Conservation (phyloP, 2,888 invertebrate genomes). For the Cosmia pyralina region DNA sequence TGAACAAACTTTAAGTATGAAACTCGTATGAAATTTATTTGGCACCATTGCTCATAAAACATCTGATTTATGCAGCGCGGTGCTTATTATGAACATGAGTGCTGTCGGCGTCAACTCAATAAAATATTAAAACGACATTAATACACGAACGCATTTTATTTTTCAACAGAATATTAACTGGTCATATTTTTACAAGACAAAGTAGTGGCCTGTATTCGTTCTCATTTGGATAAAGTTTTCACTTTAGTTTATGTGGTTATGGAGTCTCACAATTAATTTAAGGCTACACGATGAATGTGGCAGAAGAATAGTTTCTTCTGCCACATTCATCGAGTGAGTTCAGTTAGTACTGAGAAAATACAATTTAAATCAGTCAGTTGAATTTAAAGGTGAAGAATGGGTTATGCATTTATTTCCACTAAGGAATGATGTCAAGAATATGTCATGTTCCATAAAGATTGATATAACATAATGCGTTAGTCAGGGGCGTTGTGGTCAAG, state of each 20-base stretch:
- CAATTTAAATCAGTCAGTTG: slow-evolving; percentile 28
- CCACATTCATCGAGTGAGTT: too few species aligned
- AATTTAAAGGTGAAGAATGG: slow-evolving; percentile 2
- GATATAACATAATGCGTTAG: neutral
- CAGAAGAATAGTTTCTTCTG: too few species aligned
- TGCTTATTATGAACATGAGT: slow-evolving; percentile 79
- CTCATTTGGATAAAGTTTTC: slow-evolving; percentile 49
- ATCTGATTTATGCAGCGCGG: slow-evolving; percentile 80
- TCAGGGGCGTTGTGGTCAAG: neutral
- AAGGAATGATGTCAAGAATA: neutral
- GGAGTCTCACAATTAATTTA: slow-evolving; percentile 17
- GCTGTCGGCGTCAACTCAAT: slow-evolving; percentile 80
- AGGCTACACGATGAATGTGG: neutral
- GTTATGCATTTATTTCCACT: neutral
- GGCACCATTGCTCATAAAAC: slow-evolving; percentile 81
- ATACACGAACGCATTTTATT: slow-evolving; percentile 76
- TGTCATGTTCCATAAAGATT: neutral
- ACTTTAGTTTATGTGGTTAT: slow-evolving; percentile 36
- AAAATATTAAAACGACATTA: slow-evolving; percentile 84
- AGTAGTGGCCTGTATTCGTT: slow-evolving; percentile 61
- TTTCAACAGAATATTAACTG: slow-evolving; percentile 74
- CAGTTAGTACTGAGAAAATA: slow-evolving; percentile 11
- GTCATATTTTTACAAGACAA: slow-evolving; percentile 70
- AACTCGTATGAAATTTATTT: slow-evolving; percentile 79
- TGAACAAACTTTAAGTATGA: slow-evolving; percentile 40